Evolutionary conservation across 2,797 vertebrate species (phyloP), one percentile per base, ranked within the genome.

Genomic region (Rallus crepitans): DNA sequence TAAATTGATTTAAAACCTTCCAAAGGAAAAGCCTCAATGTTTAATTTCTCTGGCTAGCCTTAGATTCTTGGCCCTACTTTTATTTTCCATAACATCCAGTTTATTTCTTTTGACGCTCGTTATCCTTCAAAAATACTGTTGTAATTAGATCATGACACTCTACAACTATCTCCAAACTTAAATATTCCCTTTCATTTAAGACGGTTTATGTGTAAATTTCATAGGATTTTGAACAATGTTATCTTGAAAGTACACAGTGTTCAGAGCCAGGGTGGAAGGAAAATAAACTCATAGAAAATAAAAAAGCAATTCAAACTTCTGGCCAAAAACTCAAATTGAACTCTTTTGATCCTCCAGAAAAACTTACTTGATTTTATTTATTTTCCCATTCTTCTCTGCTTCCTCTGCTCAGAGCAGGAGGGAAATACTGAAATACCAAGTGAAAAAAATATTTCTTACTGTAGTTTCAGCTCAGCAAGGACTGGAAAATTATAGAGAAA

Each of bases 281-380:
- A 94, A 94, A 97, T 91, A 96, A 97, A 96, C 82, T 50, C 82
- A 75, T 3, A 91, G 87, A 89, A 96, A 94, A 93, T 82, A 93
- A 96, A 91, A 91, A 95, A 86, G 56, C 30, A 57, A 88, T 85
- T 94, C 60, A 85, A 69, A 87, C 79, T 89, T 96, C 89, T 91
- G 81, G n/a, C 72, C 57, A 7, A 71, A 96, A 90, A 81, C 40
- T 86, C 65, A 78, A 91, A 83, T 93, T 83, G 89, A 96, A 93
- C 35, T 86, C 82, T 87, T 95, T 96, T 94, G 87, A 94, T 96
- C 84, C 56, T 90, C 21, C 72, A 93, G 91, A 92, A 95, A 85
- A 93, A 86, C 61, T 64, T 69, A 57, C 33, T 89, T 91, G 76
- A 83, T 93, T 94, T 91, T 96, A 93, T 96, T 97, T 96, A 90